Evolutionary conservation across 2,888 invertebrate genomes (phyloP).

Genomic region (Coenonympha glycerion): DNA sequence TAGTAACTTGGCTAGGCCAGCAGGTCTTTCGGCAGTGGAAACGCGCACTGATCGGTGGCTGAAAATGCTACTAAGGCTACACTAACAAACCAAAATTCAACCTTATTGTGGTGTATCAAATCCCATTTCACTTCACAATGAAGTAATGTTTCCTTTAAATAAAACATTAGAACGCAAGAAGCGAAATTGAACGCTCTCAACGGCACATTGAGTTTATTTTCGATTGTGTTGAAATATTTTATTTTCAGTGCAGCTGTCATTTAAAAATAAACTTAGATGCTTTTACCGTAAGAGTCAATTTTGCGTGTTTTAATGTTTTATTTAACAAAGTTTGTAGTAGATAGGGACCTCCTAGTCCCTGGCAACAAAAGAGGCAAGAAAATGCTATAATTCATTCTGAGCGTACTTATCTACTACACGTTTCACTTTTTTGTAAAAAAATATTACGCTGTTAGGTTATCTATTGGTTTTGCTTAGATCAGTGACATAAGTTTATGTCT

Average conservation of each 20-base stretch:
- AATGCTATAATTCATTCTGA: conserved; percentile 21
- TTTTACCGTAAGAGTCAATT: not conserved
- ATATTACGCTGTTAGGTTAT: too few relatives aligned
- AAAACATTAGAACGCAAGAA: conserved; percentile 26
- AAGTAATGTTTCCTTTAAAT: conserved; percentile 37
- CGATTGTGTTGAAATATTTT: not conserved
- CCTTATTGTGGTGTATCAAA: conserved; percentile 27
- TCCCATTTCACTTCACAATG: conserved; percentile 25
- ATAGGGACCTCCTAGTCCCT: conserved; percentile 7
- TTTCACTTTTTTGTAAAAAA: not conserved
- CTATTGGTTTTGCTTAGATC: too few relatives aligned
- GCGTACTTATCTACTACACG: too few relatives aligned
- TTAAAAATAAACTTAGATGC: conserved; percentile 2
- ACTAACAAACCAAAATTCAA: conserved; percentile 43
- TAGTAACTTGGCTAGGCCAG: too few relatives aligned
- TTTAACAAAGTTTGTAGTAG: conserved; percentile 20
- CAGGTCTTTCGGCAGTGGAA: conserved; percentile 44
- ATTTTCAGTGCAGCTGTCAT: not conserved
- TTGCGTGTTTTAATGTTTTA: not conserved
- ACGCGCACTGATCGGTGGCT: conserved; percentile 46
- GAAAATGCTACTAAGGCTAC: conserved; percentile 49
- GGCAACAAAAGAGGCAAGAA: conserved; percentile 15
- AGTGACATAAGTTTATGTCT: too few relatives aligned
- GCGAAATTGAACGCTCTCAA: conserved; percentile 6
- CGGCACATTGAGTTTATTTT: conserved; percentile 1